These are phyloP conservation scores for Amphiprion ocellaris DNA, from an alignment of 2,113 vertebrate species.

Conservation along the genomic window DNA sequence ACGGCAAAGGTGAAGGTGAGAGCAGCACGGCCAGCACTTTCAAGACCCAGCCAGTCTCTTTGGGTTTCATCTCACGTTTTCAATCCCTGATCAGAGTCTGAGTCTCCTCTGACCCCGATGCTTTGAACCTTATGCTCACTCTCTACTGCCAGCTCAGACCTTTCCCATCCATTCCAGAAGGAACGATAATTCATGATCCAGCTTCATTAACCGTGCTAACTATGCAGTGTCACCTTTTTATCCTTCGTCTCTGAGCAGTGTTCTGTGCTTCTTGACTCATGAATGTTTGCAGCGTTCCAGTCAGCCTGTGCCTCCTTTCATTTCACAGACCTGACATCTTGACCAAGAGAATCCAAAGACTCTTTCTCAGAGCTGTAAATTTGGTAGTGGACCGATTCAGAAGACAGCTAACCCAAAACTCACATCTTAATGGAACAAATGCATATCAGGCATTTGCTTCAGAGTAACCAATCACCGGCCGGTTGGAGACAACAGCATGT, in stretches of 20 bases:
- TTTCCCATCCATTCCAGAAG: conserved; percentile 24
- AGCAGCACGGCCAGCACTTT: conserved; percentile 86
- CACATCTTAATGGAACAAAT: too few species aligned
- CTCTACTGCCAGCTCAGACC: conserved; percentile 31
- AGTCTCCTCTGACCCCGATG: conserved; percentile 30
- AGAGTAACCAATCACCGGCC: too few species aligned
- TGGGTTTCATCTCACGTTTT: conserved; percentile 79
- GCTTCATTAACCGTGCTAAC: conserved; percentile 22
- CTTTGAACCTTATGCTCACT: conserved; percentile 47
- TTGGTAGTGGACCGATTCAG: too few species aligned
- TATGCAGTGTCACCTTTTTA: conserved; percentile 4
- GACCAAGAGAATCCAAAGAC: neutral
- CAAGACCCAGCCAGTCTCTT: conserved; percentile 97
- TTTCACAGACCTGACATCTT: neutral
- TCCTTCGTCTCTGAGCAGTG: conserved; percentile 4
- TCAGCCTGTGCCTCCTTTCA: neutral
- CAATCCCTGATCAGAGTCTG: neutral
- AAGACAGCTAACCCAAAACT: too few species aligned
- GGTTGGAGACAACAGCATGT: too few species aligned
- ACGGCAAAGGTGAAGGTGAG: conserved; percentile 95
- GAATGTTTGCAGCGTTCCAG: neutral
- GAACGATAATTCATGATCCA: neutral
- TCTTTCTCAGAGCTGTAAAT: too few species aligned
- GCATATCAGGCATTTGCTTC: too few species aligned
- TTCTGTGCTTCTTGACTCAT: neutral